Evolutionary conservation across 2,888 invertebrate species (phyloP).

Genomic region (Rhingia campestris): DNA sequence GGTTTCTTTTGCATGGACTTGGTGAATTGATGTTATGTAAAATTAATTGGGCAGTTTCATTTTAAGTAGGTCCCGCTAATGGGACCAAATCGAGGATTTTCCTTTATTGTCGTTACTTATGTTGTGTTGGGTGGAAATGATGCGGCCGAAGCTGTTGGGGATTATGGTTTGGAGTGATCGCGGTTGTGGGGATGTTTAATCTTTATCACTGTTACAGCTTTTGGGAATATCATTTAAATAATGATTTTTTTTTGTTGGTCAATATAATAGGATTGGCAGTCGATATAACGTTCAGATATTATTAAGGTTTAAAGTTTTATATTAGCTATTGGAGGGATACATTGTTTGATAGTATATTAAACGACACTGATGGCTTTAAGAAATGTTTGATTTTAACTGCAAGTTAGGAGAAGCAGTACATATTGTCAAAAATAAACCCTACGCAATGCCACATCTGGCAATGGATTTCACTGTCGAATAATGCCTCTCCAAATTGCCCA

Average conservation of each 20-base stretch:
- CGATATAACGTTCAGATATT: conserved; percentile 5
- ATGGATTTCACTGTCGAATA: too few species aligned
- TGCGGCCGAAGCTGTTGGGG: conserved; percentile 26
- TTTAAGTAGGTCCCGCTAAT: conserved; percentile 67
- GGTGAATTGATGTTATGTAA: conserved; percentile 66
- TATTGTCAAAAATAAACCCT: too few species aligned
- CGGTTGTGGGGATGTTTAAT: conserved; percentile 28
- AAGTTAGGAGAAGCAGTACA: too few species aligned
- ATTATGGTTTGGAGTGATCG: conserved; percentile 28
- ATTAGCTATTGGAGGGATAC: too few species aligned
- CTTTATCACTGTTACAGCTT: conserved; percentile 54
- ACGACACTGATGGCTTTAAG: too few species aligned
- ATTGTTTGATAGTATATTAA: too few species aligned
- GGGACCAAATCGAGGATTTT: conserved; percentile 61
- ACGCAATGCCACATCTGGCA: too few species aligned
- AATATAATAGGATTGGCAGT: conserved; percentile 19
- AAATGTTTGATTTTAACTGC: too few species aligned
- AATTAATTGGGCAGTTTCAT: conserved; percentile 70
- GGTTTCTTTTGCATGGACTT: conserved; percentile 53
- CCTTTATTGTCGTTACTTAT: not conserved
- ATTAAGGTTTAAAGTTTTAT: too few species aligned
- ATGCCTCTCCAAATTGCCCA: too few species aligned
- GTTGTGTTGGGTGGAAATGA: conserved; percentile 38
- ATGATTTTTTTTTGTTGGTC: not conserved
- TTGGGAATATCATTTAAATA: conserved; percentile 25